Percentiles rank a stretch among this genome's conserved stretches.
Evolutionary conservation across 1,140 invertebrate species (phyloP).

Genomic region (Microplitis mediator): DNA sequence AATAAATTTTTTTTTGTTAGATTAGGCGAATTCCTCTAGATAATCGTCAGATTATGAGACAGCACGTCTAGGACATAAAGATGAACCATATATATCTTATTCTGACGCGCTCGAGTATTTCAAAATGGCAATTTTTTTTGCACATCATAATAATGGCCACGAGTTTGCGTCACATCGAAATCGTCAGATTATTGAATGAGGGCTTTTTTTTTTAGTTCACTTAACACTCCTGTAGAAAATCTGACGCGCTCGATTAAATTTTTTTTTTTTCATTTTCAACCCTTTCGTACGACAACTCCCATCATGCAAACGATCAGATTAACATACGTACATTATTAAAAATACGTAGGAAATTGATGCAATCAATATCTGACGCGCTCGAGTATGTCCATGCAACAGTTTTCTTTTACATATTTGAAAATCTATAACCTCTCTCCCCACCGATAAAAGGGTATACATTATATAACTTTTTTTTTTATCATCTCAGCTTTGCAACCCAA

Average conservation of each 20-base stretch:
- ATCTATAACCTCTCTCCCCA: not conserved
- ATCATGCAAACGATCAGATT: slow-evolving; percentile 20
- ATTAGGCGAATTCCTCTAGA: slow-evolving; percentile 7
- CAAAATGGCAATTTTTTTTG: slow-evolving; percentile 27
- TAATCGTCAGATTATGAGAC: slow-evolving; percentile 13
- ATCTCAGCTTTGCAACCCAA: not conserved
- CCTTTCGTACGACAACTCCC: slow-evolving; percentile 10
- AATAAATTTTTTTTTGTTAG: slow-evolving; percentile 15
- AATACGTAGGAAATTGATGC: not conserved
- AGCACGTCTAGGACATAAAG: slow-evolving; percentile 16
- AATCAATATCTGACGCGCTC: not conserved
- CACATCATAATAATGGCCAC: slow-evolving; percentile 4
- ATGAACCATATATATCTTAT: slow-evolving; percentile 14
- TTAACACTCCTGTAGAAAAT: slow-evolving; percentile 4
- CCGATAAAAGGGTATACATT: not conserved
- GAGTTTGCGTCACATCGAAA: slow-evolving; percentile 22
- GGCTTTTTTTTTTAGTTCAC: slow-evolving; percentile 18
- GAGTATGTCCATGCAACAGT: not conserved
- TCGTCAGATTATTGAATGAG: slow-evolving; percentile 26
- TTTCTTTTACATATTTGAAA: not conserved
- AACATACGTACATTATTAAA: not conserved
- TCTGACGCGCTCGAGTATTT: slow-evolving; percentile 24
- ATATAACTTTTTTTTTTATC: slow-evolving; percentile 9
- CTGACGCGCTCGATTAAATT: slow-evolving; percentile 6
- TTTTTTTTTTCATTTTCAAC: slow-evolving; percentile 19